Conservation (phyloP, 2,797 vertebrate species). For the Rhynchotus rufescens region DNA sequence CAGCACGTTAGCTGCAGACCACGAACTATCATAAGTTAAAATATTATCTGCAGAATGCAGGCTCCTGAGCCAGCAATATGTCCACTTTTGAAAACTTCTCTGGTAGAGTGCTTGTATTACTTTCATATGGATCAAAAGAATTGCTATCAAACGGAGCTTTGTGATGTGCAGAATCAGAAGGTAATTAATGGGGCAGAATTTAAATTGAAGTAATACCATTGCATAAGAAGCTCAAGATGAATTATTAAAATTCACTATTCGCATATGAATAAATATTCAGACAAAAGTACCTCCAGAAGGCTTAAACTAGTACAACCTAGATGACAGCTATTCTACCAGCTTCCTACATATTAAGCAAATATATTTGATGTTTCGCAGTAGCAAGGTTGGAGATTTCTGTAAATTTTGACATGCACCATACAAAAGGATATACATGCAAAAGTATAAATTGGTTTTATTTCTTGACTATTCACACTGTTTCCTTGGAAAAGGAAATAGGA, state of each 20-base stretch:
- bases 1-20: constrained; percentile 34
- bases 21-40: constrained; percentile 58
- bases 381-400: background rate
- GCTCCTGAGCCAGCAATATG: constrained; percentile 24
- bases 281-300: constrained; percentile 1
- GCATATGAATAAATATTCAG: constrained; percentile 16
- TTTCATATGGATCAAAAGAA: constrained; percentile 58
- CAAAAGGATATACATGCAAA: background rate
- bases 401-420: background rate
- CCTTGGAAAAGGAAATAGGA: background rate
- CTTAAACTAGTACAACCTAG: constrained; percentile 28
- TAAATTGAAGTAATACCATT: constrained; percentile 34
- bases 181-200: constrained; percentile 53
- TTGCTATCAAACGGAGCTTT: background rate
- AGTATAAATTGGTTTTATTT: background rate
- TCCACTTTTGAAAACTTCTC: constrained; percentile 48
- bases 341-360: constrained; percentile 34
- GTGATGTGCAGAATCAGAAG: constrained; percentile 42
- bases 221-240: background rate
- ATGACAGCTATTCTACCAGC: background rate
- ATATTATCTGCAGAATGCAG: constrained; percentile 70
- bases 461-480: background rate
- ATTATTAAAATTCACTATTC: constrained; percentile 57
- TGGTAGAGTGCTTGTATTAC: constrained; percentile 18
- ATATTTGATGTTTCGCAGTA: background rate